These are phyloP conservation scores for Gymnocypris eckloni DNA, from an alignment of 2,797 vertebrate species.

Conservation along the genomic window DNA sequence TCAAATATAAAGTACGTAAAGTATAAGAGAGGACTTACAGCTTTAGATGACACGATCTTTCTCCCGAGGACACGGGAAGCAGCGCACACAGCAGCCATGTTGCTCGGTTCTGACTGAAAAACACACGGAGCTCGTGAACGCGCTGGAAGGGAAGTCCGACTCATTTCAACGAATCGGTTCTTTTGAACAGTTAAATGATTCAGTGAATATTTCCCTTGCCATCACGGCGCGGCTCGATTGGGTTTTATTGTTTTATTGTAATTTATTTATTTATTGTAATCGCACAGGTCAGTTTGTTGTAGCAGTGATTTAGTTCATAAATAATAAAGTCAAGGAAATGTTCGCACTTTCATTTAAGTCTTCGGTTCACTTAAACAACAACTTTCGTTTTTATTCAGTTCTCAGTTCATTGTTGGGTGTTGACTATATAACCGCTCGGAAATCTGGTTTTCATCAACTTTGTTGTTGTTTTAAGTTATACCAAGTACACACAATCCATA, in stretches of 20 bases:
- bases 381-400: neutral
- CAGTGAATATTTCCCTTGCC: neutral
- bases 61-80: slow-evolving; percentile 62
- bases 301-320: neutral
- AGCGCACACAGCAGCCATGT: slow-evolving; percentile 60
- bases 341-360: neutral
- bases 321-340: neutral
- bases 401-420: neutral
- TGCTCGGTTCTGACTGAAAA: neutral
- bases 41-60: slow-evolving; percentile 57
- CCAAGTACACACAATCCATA: neutral
- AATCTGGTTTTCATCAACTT: neutral
- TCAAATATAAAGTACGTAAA: neutral
- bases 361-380: neutral
- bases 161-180: neutral
- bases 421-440: neutral
- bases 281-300: neutral
- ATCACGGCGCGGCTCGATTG: neutral
- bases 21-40: slow-evolving; percentile 50
- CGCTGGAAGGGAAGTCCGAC: neutral
- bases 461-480: neutral
- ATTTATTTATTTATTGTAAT: neutral
- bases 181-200: neutral
- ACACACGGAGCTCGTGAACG: neutral
- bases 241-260: neutral